Evolutionary conservation across 2,888 invertebrate genomes (phyloP).

Genomic region (Lasioglossum malachurum): DNA sequence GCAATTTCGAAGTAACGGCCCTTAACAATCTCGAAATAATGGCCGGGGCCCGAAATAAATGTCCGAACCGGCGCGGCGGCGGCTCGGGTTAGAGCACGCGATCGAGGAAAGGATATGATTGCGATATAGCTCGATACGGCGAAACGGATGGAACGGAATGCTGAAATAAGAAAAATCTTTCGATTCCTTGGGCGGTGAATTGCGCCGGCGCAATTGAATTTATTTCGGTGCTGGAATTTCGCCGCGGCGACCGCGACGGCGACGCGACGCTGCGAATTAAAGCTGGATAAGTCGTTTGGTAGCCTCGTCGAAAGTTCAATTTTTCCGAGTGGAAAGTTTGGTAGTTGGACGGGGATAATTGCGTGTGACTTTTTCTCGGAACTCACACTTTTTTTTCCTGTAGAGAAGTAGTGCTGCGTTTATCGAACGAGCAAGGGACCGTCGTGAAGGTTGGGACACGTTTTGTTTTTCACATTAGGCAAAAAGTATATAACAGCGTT

Average conservation of each 20-base stretch:
- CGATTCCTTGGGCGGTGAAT: constrained; percentile 4
- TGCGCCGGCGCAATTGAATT: constrained; percentile 26
- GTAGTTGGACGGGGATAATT: background rate
- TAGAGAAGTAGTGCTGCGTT: background rate
- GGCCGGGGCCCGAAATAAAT: constrained; percentile 27
- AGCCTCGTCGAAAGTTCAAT: background rate
- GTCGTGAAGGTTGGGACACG: too few relatives aligned
- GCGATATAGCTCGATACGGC: constrained; percentile 10
- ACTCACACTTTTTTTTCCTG: background rate
- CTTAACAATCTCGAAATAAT: constrained; percentile 44
- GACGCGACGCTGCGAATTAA: background rate
- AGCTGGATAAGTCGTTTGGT: background rate
- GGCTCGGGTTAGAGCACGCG: background rate
- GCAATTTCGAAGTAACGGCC: constrained; percentile 15
- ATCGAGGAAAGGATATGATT: constrained; percentile 20
- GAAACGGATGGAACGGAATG: constrained; percentile 15
- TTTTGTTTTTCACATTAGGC: too few relatives aligned
- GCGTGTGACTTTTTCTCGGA: background rate
- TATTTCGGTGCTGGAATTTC: background rate
- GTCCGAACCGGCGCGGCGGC: background rate
- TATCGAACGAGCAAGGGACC: background rate
- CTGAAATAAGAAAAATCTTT: constrained; percentile 3
- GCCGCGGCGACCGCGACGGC: background rate
- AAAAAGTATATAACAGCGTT: too few relatives aligned
- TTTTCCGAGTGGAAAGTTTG: background rate